Conservation (phyloP, 2,113 vertebrate species). For the Sciurus niger region DNA sequence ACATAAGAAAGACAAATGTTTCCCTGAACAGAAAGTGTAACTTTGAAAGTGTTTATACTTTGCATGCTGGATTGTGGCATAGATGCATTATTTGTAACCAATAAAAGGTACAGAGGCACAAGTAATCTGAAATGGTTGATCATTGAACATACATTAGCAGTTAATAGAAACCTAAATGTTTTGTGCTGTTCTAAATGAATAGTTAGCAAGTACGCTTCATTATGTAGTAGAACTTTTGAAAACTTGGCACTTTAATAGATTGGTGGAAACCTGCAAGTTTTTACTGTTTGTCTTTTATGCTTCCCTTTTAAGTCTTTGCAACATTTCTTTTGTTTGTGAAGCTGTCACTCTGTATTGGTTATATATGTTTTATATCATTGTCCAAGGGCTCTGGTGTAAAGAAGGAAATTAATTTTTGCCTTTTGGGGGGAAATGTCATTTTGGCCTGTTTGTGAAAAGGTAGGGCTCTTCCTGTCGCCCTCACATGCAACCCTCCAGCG, state of each 20-base stretch:
- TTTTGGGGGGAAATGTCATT: background rate
- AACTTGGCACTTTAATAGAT: background rate
- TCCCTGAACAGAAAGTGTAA: background rate
- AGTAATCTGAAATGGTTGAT: background rate
- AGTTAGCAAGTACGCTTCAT: background rate
- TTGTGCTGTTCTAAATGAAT: background rate
- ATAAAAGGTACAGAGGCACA: background rate
- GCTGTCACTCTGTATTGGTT: background rate
- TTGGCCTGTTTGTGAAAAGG: background rate
- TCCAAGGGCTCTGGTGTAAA: background rate
- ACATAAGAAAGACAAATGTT: background rate
- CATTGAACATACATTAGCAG: background rate
- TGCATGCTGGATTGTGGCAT: background rate
- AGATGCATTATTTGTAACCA: slow-evolving; percentile 1
- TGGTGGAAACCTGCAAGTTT: background rate
- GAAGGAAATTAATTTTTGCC: slow-evolving; percentile 24
- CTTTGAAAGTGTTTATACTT: background rate
- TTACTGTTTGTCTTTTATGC: background rate
- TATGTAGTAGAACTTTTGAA: background rate
- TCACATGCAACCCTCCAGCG: background rate
- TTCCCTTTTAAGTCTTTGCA: background rate
- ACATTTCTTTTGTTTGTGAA: background rate
- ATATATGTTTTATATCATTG: background rate
- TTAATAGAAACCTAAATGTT: background rate
- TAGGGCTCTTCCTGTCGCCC: too few relatives aligned